phyloP scores from a whole-genome alignment of 2,113 vertebrate species.

The Felis chaus region DNA sequence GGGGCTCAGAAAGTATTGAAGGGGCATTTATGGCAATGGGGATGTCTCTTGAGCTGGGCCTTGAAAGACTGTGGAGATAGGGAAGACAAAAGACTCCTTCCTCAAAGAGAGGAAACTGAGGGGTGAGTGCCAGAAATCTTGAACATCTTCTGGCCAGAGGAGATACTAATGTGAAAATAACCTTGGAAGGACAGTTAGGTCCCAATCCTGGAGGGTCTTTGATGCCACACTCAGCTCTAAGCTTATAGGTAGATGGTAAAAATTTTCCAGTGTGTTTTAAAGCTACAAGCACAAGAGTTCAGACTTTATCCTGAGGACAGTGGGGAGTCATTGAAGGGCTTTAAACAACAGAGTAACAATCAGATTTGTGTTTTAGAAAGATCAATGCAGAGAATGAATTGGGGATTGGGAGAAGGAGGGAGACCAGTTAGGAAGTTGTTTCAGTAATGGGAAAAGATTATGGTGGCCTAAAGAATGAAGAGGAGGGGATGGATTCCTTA shows the following conservation, averaged over 20 bases:
- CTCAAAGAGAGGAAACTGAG: neutral
- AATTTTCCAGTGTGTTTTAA: neutral
- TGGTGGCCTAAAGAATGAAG: neutral
- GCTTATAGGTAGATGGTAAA: neutral
- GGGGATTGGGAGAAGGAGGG: neutral
- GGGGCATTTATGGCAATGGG: neutral
- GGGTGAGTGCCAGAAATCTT: neutral
- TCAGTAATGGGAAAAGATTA: neutral
- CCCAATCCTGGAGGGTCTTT: neutral
- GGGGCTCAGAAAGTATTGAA: neutral
- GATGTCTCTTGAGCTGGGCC: neutral
- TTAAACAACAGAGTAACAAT: neutral
- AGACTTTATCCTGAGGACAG: neutral
- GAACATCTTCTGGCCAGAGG: neutral
- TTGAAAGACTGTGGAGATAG: slow-evolving; percentile 5
- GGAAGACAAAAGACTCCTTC: neutral
- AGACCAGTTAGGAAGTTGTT: slow-evolving; percentile 26
- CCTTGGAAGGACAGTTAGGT: neutral
- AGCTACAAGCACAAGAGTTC: neutral
- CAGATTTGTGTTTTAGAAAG: neutral
- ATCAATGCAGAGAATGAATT: neutral
- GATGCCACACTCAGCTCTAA: slow-evolving; percentile 11
- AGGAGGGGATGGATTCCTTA: neutral
- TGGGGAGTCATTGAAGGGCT: neutral
- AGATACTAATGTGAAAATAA: neutral